Base-by-base conservation (phyloP, 1,140 invertebrate species). In the Acromyrmex echinatior region DNA sequence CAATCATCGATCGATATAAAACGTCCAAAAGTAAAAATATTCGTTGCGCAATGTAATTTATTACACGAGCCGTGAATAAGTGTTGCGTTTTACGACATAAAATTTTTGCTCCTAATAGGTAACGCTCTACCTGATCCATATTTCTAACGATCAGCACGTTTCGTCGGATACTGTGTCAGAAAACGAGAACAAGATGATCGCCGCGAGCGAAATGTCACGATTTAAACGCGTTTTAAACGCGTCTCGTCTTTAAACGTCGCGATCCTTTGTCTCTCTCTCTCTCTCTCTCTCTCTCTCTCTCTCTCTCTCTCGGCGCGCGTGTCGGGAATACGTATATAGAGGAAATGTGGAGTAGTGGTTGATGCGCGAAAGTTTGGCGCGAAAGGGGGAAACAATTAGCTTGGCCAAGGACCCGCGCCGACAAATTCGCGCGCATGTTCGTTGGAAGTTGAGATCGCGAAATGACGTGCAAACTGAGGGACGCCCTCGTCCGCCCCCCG, bases 391-490 rank as follows among this genome's bases (percentile, higher is more conserved):
- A 91, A 91, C 90, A 91, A 91, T 91, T 91, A 92, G 86, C 84
- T 65, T 39, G 87, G 88, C 86, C 85, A 77, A 92, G 92, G 90
- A 92, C 89, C 65, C 66, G 65, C 90, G 88, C 88, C 91, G 89
- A 92, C 90, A 92, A 93, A 94, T 94, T 93, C 89, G 90, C 93
- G 92, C 91, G 91, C 93, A 93, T 93, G 93, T 93, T 93, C 92
- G 88, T 82, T 88, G 91, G 88, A 93, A 94, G 93, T 93, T 92
- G 93, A 94, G 93, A 95, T 95, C 95, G 92, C 92, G 93, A 95
- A 95, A 95, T 95, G 94, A 95, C 94, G 95, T 95, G 95, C 94
- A 95, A 95, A 95, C 94, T 95, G 93, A 93, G 93, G 92, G 94
- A 95, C 94, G 95, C 94, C 94, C 93, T 95, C 94, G 93, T 95